Evolutionary conservation across 2,888 invertebrate genomes (phyloP).

Genomic region (Formica aserva): DNA sequence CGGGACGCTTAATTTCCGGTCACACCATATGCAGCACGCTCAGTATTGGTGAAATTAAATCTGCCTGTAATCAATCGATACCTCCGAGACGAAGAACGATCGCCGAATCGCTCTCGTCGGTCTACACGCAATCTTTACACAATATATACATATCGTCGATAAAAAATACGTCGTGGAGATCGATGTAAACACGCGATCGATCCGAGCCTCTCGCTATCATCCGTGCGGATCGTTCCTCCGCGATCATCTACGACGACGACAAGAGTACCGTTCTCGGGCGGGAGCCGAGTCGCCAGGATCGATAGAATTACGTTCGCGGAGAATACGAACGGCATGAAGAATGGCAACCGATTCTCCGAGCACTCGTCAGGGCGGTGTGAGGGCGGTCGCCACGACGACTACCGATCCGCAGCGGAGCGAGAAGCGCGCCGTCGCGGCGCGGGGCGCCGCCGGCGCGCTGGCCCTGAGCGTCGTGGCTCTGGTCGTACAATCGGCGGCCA

Average conservation of each 20-base stretch:
- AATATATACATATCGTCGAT: background rate
- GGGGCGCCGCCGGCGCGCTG: conserved; percentile 82
- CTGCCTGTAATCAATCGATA: background rate
- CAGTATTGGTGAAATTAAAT: background rate
- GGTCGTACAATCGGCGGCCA: conserved; percentile 93
- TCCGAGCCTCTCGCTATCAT: background rate
- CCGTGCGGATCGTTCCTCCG: too few relatives aligned
- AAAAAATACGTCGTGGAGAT: background rate
- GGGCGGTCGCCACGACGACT: conserved; percentile 81
- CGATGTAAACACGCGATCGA: background rate
- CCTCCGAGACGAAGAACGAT: background rate
- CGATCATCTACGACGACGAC: background rate
- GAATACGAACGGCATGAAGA: conserved; percentile 82
- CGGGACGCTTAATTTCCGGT: conserved; percentile 11
- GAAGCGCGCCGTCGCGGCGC: conserved; percentile 84
- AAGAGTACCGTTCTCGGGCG: too few relatives aligned
- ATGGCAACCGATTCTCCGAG: conserved; percentile 84
- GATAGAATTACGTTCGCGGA: conserved; percentile 42
- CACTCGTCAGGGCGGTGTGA: conserved; percentile 82
- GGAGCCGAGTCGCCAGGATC: too few relatives aligned
- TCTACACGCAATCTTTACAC: background rate
- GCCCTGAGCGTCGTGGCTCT: conserved; percentile 86
- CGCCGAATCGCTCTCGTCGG: background rate
- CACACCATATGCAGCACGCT: background rate
- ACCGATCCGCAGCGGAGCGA: conserved; percentile 81